Conservation (phyloP, 2,888 invertebrate genomes). For the Caenorhabditis afra region DNA sequence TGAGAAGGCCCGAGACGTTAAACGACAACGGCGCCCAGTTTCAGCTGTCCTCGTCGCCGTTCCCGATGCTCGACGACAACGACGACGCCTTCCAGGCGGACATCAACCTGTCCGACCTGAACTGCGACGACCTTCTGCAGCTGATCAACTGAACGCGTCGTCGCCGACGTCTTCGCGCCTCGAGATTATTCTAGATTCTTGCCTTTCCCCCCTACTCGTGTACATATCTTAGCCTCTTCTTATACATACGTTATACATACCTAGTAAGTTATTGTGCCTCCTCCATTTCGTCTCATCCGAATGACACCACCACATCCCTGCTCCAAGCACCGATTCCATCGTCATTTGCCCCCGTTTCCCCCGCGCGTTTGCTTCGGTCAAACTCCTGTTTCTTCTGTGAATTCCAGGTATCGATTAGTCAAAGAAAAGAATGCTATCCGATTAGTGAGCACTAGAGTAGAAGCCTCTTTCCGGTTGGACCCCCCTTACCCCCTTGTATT, state of each 20-base stretch:
- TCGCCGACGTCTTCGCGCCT: not conserved
- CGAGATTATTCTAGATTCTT: constrained; percentile 20
- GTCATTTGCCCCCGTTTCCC: constrained; percentile 12
- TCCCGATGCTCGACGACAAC: constrained; percentile 33
- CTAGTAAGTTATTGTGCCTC: constrained; percentile 52
- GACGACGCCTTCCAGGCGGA: constrained; percentile 33
- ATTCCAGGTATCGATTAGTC: constrained; percentile 51
- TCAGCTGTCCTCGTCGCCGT: constrained; percentile 38
- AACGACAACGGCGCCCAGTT: constrained; percentile 1
- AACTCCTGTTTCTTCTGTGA: constrained; percentile 35
- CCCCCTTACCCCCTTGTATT: constrained; percentile 15
- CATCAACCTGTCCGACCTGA: constrained; percentile 32
- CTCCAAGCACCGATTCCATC: constrained; percentile 38
- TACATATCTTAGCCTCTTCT: constrained; percentile 21
- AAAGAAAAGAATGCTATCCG: constrained; percentile 43
- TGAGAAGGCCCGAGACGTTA: not conserved
- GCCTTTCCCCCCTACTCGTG: constrained; percentile 17
- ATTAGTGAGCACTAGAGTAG: constrained; percentile 45
- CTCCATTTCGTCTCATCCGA: constrained; percentile 37
- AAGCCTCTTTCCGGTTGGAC: constrained; percentile 42
- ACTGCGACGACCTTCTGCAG: constrained; percentile 39
- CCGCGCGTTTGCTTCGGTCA: constrained; percentile 30
- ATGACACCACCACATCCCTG: constrained; percentile 35
- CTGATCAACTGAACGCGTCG: not conserved
- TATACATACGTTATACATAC: constrained; percentile 55